phyloP scores from a whole-genome alignment of 2,797 vertebrate genomes.

The Forpus xanthops region DNA sequence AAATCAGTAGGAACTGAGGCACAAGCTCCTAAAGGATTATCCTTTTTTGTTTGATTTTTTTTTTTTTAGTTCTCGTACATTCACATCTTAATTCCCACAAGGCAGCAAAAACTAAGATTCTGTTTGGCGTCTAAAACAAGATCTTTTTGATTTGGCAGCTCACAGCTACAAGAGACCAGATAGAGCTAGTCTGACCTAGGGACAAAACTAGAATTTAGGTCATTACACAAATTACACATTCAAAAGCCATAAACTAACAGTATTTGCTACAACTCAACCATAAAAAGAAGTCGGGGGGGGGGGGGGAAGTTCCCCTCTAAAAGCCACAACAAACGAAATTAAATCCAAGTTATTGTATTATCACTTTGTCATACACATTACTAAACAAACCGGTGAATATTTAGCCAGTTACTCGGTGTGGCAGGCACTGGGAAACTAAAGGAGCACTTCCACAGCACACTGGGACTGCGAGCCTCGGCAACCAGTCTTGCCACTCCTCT shows the following conservation, averaged over 20 bases:
- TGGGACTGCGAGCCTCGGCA: rapidly evolving
- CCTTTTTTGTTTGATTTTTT: not conserved
- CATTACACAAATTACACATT: not conserved
- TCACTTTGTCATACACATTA: rapidly evolving
- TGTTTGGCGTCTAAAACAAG: not conserved
- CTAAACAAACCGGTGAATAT: rapidly evolving
- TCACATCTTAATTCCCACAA: not conserved
- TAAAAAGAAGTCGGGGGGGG: not conserved
- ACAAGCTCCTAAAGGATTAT: not conserved
- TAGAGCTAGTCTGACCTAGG: not conserved
- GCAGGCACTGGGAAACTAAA: not conserved
- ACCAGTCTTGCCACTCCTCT: rapidly evolving
- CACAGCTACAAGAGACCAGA: not conserved
- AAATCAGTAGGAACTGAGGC: not conserved
- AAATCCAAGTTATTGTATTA: not conserved
- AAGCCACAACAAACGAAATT: not conserved
- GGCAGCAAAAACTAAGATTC: not conserved
- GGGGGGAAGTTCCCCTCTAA: not conserved
- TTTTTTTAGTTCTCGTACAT: not conserved
- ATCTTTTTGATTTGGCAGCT: not conserved
- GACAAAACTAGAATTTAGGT: not conserved
- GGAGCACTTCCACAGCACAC: not conserved
- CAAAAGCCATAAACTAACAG: not conserved
- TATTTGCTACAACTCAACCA: not conserved
- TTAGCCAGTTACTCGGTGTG: rapidly evolving